A percentile compares a stretch with the other conserved stretches of the same genome.
Evolutionary conservation across 2,113 vertebrate genomes (phyloP).

Genomic region (Stomatorhinus ivindoensis): DNA sequence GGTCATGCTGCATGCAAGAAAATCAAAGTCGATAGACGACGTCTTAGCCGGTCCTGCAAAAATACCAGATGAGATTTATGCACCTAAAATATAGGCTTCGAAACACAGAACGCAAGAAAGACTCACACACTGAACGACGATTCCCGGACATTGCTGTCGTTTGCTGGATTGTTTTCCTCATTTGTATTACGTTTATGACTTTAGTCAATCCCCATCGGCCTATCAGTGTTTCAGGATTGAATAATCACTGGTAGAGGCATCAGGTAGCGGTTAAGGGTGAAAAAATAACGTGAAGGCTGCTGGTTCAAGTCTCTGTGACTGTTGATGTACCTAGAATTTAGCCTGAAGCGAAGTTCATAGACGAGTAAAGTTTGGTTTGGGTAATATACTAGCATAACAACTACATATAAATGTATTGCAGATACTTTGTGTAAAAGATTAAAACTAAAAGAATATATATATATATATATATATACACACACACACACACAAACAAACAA

Average conservation of each 20-base stretch:
- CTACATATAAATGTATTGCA: background rate
- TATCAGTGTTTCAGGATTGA: background rate
- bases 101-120: background rate
- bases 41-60: background rate
- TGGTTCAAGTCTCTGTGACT: background rate
- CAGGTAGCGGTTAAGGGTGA: background rate
- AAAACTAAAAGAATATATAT: background rate
- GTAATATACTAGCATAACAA: background rate
- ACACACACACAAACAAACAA: no score
- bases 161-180: background rate
- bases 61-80: background rate
- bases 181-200: background rate
- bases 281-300: background rate
- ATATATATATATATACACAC: background rate
- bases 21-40: background rate
- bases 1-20: conserved; percentile 62
- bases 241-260: background rate
- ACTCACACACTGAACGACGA: background rate
- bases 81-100: background rate
- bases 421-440: background rate
- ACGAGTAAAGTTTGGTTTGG: background rate
- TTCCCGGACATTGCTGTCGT: background rate
- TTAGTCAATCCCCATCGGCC: background rate
- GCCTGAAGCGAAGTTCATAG: background rate
- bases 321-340: background rate